Evolutionary conservation across 2,888 invertebrate genomes (phyloP).

Genomic region (Drosophila pseudotalamancana): DNA sequence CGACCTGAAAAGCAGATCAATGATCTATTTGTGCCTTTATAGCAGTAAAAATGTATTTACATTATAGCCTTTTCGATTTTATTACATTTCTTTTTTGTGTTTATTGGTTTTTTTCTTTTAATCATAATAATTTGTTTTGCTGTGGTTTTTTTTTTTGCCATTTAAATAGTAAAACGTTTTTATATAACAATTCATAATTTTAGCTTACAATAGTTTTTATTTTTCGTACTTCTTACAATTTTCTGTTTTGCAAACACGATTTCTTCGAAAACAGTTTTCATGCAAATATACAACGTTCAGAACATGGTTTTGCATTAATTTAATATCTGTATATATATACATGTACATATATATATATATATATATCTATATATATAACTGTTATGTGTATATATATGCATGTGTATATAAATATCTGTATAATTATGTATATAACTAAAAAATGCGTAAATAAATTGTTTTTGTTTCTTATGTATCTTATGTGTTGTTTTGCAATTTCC

Average conservation of each 20-base stretch:
- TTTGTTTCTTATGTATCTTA: slow-evolving; percentile 43
- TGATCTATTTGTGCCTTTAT: slow-evolving; percentile 26
- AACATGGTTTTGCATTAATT: slow-evolving; percentile 64
- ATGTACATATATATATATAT: slow-evolving; percentile 21
- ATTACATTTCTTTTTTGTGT: slow-evolving; percentile 52
- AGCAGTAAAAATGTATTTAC: slow-evolving; percentile 50
- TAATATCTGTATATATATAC: slow-evolving; percentile 67
- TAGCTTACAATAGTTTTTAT: slow-evolving; percentile 70
- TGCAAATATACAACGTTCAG: slow-evolving; percentile 73
- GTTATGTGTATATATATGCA: slow-evolving; percentile 19
- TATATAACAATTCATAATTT: slow-evolving; percentile 80
- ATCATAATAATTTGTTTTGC: slow-evolving; percentile 67
- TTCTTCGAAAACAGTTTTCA: slow-evolving; percentile 56
- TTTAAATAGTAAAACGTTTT: slow-evolving; percentile 79
- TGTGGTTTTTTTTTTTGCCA: slow-evolving; percentile 51
- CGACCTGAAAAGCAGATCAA: slow-evolving; percentile 11
- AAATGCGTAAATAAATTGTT: slow-evolving; percentile 75
- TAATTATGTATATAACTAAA: slow-evolving; percentile 74
- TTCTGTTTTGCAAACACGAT: slow-evolving; percentile 62
- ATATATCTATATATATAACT: slow-evolving; percentile 21
- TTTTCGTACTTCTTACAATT: slow-evolving; percentile 64
- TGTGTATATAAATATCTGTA: slow-evolving; percentile 27
- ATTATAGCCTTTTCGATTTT: slow-evolving; percentile 55
- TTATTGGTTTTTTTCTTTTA: slow-evolving; percentile 34
- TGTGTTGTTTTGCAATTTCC: slow-evolving; percentile 54